A percentile compares a stretch with the other conserved stretches of the same genome.
Evolutionary conservation across 2,797 vertebrate species (phyloP).

Genomic region (Glyptemys insculpta): DNA sequence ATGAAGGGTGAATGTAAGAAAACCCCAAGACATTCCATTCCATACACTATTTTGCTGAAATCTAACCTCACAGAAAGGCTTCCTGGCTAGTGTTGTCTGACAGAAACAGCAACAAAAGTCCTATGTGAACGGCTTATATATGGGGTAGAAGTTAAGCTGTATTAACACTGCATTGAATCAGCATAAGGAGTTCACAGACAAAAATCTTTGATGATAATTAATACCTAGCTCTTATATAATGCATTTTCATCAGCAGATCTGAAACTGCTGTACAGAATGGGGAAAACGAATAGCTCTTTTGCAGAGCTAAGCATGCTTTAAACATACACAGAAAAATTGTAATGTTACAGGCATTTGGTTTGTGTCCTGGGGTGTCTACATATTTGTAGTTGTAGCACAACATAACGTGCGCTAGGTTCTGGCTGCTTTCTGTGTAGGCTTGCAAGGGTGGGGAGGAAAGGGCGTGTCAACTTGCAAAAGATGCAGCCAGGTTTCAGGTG

Average conservation of each 20-base stretch:
- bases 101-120: neutral
- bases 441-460: neutral
- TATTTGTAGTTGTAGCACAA: neutral
- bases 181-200: neutral
- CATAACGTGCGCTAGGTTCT: accelerated
- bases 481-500: accelerated
- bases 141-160: neutral
- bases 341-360: neutral
- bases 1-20: neutral
- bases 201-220: neutral
- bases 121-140: neutral
- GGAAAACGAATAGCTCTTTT: neutral
- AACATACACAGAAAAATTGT: neutral
- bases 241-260: neutral
- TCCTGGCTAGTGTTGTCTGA: neutral
- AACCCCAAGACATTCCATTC: neutral
- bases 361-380: neutral
- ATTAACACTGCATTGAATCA: neutral
- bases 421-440: neutral
- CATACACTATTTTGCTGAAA: neutral
- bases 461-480: neutral
- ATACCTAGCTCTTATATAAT: neutral
- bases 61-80: accelerated
- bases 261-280: neutral
- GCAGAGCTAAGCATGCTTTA: neutral